Evolutionary conservation across 2,888 invertebrate species (phyloP).

Genomic region (Scaptomyza tumidula): DNA sequence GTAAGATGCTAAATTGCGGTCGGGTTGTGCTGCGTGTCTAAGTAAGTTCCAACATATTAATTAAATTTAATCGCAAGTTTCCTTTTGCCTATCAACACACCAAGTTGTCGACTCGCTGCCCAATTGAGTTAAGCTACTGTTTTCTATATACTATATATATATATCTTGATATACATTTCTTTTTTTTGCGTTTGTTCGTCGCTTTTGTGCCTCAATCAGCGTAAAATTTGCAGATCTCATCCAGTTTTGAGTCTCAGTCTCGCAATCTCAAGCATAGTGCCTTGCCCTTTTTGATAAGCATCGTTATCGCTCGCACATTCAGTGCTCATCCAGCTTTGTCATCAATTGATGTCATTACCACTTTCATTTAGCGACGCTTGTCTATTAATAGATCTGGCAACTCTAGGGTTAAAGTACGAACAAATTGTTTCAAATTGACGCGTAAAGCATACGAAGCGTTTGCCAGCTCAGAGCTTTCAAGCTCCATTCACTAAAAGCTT

Average conservation of each 20-base stretch:
- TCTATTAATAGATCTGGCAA: constrained; percentile 62
- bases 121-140: constrained; percentile 56
- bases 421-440: constrained; percentile 40
- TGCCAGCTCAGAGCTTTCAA: constrained; percentile 26
- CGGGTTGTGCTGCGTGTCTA: not conserved
- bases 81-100: constrained; percentile 61
- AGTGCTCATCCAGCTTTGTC: not conserved
- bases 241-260: constrained; percentile 44
- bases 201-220: constrained; percentile 48
- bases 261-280: constrained; percentile 15
- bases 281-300: constrained; percentile 41
- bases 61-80: constrained; percentile 75
- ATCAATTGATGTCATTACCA: constrained; percentile 80
- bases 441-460: constrained; percentile 43
- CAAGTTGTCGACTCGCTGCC: constrained; percentile 49
- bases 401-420: constrained; percentile 64
- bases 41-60: constrained; percentile 59
- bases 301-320: constrained; percentile 1
- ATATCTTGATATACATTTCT: not conserved
- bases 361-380: constrained; percentile 63
- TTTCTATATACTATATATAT: not conserved
- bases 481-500: constrained; percentile 17
- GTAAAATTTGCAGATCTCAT: constrained; percentile 29
- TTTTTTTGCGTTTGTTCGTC: constrained; percentile 40
- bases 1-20: not conserved